Conservation (phyloP, 2,113 vertebrate genomes). For the Taxidea taxus region DNA sequence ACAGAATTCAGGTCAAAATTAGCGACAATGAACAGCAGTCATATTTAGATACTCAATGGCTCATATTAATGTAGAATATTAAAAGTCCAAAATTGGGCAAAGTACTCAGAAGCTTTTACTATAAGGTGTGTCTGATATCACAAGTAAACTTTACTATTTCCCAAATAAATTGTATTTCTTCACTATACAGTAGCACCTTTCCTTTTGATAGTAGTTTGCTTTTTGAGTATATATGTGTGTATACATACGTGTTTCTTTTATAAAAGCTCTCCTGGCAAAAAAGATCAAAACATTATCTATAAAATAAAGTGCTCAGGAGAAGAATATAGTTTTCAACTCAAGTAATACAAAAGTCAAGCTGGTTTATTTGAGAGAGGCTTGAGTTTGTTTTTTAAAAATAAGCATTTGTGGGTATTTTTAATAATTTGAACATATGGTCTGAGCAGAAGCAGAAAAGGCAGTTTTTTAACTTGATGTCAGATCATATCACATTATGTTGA, state of each 20-base stretch:
- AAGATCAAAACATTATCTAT: neutral
- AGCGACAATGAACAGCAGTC: rapidly evolving
- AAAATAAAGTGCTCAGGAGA: slow-evolving; percentile 11
- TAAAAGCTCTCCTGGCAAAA: neutral
- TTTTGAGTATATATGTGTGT: neutral
- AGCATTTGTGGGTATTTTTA: slow-evolving; percentile 59
- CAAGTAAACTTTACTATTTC: neutral
- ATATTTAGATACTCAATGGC: neutral
- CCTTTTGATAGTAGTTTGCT: neutral
- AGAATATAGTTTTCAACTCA: neutral
- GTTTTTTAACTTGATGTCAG: slow-evolving; percentile 65
- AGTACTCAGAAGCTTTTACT: neutral
- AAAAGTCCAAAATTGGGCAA: neutral
- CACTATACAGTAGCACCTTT: neutral
- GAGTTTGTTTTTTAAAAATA: neutral
- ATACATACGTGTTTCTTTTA: neutral
- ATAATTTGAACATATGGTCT: slow-evolving; percentile 68
- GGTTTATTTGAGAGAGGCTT: slow-evolving; percentile 41
- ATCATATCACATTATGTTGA: slow-evolving; percentile 71
- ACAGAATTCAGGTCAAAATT: neutral
- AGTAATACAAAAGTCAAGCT: neutral
- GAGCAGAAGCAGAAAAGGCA: slow-evolving; percentile 69
- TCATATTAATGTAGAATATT: neutral
- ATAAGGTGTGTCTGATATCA: neutral
- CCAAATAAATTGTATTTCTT: neutral